A percentile compares a stretch with the other conserved stretches of the same genome.
Conservation (phyloP, 1,140 invertebrate genomes). For the Drosophila leontia region DNA sequence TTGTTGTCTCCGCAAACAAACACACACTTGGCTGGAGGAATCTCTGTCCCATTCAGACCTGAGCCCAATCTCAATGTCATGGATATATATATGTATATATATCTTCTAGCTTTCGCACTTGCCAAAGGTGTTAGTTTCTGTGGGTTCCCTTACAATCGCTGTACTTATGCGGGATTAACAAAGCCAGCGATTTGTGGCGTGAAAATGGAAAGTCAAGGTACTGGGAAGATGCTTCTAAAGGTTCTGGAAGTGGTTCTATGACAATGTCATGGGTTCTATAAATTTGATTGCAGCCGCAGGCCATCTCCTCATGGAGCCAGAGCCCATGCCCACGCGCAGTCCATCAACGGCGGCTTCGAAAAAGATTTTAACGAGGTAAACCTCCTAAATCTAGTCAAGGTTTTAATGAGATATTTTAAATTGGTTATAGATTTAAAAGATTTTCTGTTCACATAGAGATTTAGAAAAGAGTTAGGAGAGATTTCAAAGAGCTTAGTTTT, state of each 20-base stretch:
- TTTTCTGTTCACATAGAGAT: no score
- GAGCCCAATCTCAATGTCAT: conserved; percentile 35
- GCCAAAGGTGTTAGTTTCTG: conserved; percentile 26
- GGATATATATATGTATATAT: not conserved
- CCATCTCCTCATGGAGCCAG: no score
- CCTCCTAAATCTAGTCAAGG: no score
- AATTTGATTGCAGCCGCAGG: not conserved
- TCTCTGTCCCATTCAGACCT: conserved; percentile 16
- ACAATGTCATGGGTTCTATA: not conserved
- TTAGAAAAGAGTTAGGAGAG: no score
- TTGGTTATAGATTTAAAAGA: no score
- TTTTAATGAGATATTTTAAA: no score
- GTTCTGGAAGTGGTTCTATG: not conserved
- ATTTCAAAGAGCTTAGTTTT: no score
- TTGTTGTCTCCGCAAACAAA: conserved; percentile 36
- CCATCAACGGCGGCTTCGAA: no score
- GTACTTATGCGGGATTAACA: conserved; percentile 36
- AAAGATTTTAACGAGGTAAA: no score
- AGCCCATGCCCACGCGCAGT: no score
- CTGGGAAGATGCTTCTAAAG: no score
- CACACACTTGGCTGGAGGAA: conserved; percentile 10
- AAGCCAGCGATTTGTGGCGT: conserved; percentile 25
- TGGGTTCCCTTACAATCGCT: conserved; percentile 26
- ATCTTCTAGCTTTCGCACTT: conserved; percentile 33
- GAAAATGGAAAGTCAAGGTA: conserved; percentile 18